Conservation (phyloP, 2,888 invertebrate species). For the Zelleria hepariella region DNA sequence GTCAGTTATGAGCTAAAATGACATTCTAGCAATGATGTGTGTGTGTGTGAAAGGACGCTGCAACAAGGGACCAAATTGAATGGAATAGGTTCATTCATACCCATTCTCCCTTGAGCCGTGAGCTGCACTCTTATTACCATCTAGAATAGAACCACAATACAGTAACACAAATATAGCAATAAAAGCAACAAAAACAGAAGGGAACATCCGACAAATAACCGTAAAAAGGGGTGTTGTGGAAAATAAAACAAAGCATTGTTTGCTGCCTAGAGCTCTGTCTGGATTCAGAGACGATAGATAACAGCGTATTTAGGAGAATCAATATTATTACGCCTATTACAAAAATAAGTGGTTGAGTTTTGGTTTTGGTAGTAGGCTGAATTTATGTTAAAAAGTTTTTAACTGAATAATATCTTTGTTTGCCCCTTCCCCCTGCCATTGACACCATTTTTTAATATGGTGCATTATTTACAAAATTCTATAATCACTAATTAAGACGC, state of each 20-base stretch:
- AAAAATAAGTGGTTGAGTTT: too few species aligned
- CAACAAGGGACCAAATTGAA: not conserved
- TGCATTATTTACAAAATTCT: too few species aligned
- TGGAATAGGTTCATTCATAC: not conserved
- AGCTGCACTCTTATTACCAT: not conserved
- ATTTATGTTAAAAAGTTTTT: too few species aligned
- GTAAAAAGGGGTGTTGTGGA: not conserved
- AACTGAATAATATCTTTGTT: too few species aligned
- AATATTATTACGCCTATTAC: too few species aligned
- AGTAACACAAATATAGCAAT: not conserved
- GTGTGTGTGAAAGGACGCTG: not conserved
- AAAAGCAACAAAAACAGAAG: not conserved
- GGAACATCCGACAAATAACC: not conserved
- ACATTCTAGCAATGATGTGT: too few species aligned
- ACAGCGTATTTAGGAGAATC: too few species aligned
- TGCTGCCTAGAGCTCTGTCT: not conserved
- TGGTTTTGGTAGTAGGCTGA: too few species aligned
- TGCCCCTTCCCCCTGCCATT: too few species aligned
- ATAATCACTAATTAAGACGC: too few species aligned
- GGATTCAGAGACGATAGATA: not conserved
- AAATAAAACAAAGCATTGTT: not conserved
- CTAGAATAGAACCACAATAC: not conserved
- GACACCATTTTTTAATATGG: too few species aligned
- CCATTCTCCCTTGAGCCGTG: not conserved
- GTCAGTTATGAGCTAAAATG: too few species aligned